Evolutionary conservation across 2,888 invertebrate genomes (phyloP).

Genomic region (Chrysina gloriosa): DNA sequence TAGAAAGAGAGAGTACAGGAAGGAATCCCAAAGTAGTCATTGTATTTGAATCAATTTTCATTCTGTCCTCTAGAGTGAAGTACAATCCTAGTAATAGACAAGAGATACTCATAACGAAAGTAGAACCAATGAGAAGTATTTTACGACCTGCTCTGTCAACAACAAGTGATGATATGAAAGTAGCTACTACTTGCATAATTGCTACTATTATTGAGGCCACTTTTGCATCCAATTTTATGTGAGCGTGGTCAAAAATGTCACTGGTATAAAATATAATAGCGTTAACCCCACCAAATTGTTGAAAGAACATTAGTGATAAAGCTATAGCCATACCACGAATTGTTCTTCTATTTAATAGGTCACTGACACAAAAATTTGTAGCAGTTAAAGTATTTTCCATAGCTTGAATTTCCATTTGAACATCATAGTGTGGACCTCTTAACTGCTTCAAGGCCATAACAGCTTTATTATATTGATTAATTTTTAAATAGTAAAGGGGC

Average conservation of each 20-base stretch:
- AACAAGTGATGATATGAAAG: constrained; percentile 78
- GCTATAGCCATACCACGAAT: constrained; percentile 66
- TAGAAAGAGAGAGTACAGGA: constrained; percentile 77
- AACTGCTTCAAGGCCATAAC: constrained; percentile 75
- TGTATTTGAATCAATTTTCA: constrained; percentile 59
- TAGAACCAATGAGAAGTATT: constrained; percentile 78
- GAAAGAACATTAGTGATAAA: constrained; percentile 80
- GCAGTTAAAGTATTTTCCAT: constrained; percentile 65
- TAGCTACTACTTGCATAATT: constrained; percentile 81
- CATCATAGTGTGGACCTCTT: constrained; percentile 77
- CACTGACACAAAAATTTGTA: constrained; percentile 9
- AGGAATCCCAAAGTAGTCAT: constrained; percentile 75
- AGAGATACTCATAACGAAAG: constrained; percentile 76
- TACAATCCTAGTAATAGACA: constrained; percentile 77
- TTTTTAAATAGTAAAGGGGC: constrained; percentile 78
- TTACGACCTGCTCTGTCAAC: constrained; percentile 86
- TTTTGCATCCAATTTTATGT: constrained; percentile 69
- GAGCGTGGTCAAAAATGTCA: constrained; percentile 77
- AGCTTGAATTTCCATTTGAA: constrained; percentile 71
- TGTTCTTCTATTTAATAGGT: constrained; percentile 63
- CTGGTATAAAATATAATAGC: constrained; percentile 85
- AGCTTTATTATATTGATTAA: constrained; percentile 75
- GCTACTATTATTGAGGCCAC: constrained; percentile 83
- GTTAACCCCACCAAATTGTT: constrained; percentile 87
- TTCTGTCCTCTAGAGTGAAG: constrained; percentile 68